Percentiles rank a stretch among this genome's conserved stretches.
These are phyloP conservation scores for Patagioenas fasciata DNA, from an alignment of 2,113 vertebrate species.

Conservation along the genomic window DNA sequence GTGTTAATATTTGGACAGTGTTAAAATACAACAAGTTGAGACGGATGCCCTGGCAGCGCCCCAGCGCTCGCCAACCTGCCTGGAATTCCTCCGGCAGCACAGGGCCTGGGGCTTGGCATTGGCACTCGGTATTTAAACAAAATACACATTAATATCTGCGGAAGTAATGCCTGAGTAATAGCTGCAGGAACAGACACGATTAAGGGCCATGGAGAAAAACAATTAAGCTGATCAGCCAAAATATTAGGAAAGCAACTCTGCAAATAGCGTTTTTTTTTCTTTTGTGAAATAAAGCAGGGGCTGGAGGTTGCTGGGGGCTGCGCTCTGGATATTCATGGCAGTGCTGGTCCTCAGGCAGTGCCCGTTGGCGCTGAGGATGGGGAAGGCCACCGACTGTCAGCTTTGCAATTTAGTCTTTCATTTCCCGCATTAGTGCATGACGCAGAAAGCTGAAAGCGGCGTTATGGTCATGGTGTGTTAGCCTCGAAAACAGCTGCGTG, in stretches of 20 bases:
- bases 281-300: neutral
- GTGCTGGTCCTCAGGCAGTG: neutral
- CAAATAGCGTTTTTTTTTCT: neutral
- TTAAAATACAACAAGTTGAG: neutral
- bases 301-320: neutral
- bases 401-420: neutral
- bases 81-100: neutral
- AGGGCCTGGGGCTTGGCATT: neutral
- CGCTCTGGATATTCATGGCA: neutral
- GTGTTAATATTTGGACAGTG: neutral
- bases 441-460: fast-evolving
- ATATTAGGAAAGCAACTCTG: neutral
- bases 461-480: neutral
- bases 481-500: fast-evolving
- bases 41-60: neutral
- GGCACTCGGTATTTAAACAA: neutral
- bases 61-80: neutral
- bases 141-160: neutral
- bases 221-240: neutral
- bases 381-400: neutral
- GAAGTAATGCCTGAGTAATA: neutral
- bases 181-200: neutral
- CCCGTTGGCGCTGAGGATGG: neutral
- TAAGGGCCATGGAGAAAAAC: neutral
- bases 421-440: fast-evolving